Evolutionary conservation across 2,888 invertebrate species (phyloP), one percentile per base, ranked within the genome.

Genomic region (Aleiodes testaceus): DNA sequence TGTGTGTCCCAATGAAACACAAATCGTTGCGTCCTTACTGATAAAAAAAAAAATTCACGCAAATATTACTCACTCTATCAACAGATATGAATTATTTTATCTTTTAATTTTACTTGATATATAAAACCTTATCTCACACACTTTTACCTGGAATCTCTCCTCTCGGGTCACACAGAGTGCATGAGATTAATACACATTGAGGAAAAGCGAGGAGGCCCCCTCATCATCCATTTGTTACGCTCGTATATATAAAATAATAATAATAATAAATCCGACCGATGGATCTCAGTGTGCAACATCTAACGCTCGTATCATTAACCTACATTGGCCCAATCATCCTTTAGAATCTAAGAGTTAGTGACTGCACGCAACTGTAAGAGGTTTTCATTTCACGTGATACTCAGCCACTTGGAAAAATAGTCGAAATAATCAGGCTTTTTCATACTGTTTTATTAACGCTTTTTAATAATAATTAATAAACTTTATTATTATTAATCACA

Each of bases 311-410:
- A 59, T 74, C 75, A 73, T 76, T 76, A 76, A 76, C 75, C 74
- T 76, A 76, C 74, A 76, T 76, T 72, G 66, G 67, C n/a, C 72
- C 71, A 76, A 76, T 76, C 74, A 71, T 73, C 63, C 47, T 53
- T 22, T 66, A 74, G 69, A 36, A 76, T 76, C 75, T 76, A 70
- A 74, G 69, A 74, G 71, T 68, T 50, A 59, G 66, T 49, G 66
- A 50, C 59, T 45, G 70, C 74, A 73, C 74, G 74, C 72, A 26
- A 74, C 12, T 49, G 65, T 66, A 68, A 61, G 44, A 61, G 69
- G 36, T 36, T 36, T 36, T 36, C 66, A 42, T 68, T 69, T 76
- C 67, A 70, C 71, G 71, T 69, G 75, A 73, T 66, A 14, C 18
- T 53, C 61, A 69, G 70, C 74, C 59, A 64, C 66, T 66, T 70